Evolutionary conservation across 2,113 vertebrate genomes (phyloP).

Genomic region (Paraplagusia blochii): DNA sequence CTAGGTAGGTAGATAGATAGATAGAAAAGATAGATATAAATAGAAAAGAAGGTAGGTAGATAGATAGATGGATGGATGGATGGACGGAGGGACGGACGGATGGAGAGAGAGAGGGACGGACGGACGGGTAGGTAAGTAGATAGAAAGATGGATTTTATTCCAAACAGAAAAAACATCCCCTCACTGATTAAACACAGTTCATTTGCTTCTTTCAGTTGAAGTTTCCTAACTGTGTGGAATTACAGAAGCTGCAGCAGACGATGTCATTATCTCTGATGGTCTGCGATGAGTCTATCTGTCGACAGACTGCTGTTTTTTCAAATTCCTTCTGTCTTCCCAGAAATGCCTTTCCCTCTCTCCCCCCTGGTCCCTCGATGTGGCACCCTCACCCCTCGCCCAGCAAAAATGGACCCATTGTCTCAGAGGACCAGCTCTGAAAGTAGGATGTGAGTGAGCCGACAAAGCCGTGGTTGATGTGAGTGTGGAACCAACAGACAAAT

Average conservation of each 20-base stretch:
- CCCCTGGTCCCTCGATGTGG: slow-evolving; percentile 17
- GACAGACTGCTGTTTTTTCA: slow-evolving; percentile 48
- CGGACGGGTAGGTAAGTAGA: too few relatives aligned
- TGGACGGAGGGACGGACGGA: too few relatives aligned
- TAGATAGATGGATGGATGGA: too few relatives aligned
- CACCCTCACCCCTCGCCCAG: slow-evolving; percentile 5
- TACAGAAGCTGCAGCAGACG: not conserved
- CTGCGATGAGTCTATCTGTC: slow-evolving; percentile 36
- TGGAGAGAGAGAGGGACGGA: too few relatives aligned
- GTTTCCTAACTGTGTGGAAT: not conserved
- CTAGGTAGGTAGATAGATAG: too few relatives aligned
- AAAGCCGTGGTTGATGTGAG: slow-evolving; percentile 57
- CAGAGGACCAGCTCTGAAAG: slow-evolving; percentile 21
- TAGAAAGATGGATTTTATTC: too few relatives aligned
- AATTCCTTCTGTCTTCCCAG: slow-evolving; percentile 35
- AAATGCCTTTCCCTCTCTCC: slow-evolving; percentile 20
- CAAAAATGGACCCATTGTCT: slow-evolving; percentile 66
- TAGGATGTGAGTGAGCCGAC: slow-evolving; percentile 38
- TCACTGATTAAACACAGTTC: not conserved
- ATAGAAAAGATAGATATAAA: too few relatives aligned
- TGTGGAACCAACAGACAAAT: slow-evolving; percentile 42
- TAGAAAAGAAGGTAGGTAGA: too few relatives aligned
- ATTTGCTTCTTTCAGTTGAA: not conserved
- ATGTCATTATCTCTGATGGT: slow-evolving; percentile 4
- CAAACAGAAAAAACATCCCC: not conserved